Percentiles rank a stretch among this genome's conserved stretches.
These are phyloP conservation scores for Neoascia interrupta DNA, from an alignment of 2,888 invertebrate genomes.

Conservation along the genomic window DNA sequence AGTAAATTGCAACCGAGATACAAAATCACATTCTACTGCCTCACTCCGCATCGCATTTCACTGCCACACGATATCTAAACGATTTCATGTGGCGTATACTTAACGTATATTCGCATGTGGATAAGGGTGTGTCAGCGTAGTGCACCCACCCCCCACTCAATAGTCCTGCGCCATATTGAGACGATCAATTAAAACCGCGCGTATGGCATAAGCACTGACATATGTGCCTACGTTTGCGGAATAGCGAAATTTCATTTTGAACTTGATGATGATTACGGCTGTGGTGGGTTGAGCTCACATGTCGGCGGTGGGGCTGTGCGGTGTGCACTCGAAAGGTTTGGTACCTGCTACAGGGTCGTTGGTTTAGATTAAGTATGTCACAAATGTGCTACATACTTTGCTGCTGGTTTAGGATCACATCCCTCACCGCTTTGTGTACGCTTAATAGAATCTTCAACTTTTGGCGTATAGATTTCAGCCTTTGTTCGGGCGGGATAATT, in stretches of 20 bases:
- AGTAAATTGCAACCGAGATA: constrained; percentile 34
- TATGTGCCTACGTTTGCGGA: constrained; percentile 19
- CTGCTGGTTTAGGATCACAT: not conserved
- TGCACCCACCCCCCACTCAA: not conserved
- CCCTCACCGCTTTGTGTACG: not conserved
- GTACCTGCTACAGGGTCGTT: not conserved
- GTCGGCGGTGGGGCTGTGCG: constrained; percentile 15
- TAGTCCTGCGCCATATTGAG: constrained; percentile 30
- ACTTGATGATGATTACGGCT: constrained; percentile 49
- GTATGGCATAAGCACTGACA: constrained; percentile 2
- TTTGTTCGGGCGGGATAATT: constrained; percentile 10
- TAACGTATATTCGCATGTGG: constrained; percentile 16
- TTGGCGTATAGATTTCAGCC: constrained; percentile 3
- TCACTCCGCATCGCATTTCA: too few species aligned
- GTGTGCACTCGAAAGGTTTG: not conserved
- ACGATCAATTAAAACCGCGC: constrained; percentile 59
- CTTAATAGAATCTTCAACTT: constrained; percentile 17
- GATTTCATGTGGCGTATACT: constrained; percentile 15
- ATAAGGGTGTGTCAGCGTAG: too few species aligned
- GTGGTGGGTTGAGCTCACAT: constrained; percentile 15
- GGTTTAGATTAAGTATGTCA: constrained; percentile 22
- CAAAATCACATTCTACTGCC: constrained; percentile 19
- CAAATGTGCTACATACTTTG: too few species aligned
- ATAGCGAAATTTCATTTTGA: constrained; percentile 57
- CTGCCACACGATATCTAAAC: not conserved